Evolutionary conservation across 2,113 vertebrate species (phyloP).

Genomic region (Perca flavescens): DNA sequence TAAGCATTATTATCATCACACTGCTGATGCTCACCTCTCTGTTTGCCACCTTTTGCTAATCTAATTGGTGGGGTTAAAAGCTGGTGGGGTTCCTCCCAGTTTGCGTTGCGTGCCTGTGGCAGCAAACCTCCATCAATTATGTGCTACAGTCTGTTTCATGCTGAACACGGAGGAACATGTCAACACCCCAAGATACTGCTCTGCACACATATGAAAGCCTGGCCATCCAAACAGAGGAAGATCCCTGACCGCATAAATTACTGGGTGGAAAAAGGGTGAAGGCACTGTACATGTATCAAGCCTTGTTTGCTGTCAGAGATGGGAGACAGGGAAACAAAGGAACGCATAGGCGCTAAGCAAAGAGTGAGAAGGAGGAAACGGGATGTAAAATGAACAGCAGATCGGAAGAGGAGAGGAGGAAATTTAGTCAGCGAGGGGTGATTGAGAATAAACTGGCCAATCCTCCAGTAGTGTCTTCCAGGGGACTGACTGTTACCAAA

Average conservation of each 20-base stretch:
- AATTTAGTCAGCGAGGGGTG: neutral
- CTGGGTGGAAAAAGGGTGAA: constrained; percentile 66
- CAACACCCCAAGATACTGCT: constrained; percentile 65
- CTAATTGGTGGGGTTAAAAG: constrained; percentile 55
- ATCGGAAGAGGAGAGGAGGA: constrained; percentile 5
- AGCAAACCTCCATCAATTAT: constrained; percentile 66
- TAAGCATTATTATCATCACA: constrained; percentile 17
- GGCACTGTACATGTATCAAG: constrained; percentile 64
- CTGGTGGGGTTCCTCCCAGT: constrained; percentile 27
- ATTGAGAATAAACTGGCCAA: constrained; percentile 40
- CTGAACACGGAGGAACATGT: constrained; percentile 66
- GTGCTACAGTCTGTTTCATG: constrained; percentile 56
- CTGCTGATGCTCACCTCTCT: neutral
- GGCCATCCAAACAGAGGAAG: constrained; percentile 67
- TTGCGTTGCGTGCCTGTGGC: constrained; percentile 37
- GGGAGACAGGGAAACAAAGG: constrained; percentile 62
- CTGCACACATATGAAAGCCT: constrained; percentile 57
- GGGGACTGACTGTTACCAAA: constrained; percentile 50
- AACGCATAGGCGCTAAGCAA: constrained; percentile 17
- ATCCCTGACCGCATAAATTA: constrained; percentile 79
- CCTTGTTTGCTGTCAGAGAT: constrained; percentile 69
- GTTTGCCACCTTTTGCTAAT: constrained; percentile 25
- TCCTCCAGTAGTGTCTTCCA: constrained; percentile 37
- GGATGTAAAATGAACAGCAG: constrained; percentile 23
- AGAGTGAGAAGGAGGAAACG: constrained; percentile 13